Evolutionary conservation across 1,140 invertebrate genomes (phyloP).

Genomic region (Drosophila takahashii): DNA sequence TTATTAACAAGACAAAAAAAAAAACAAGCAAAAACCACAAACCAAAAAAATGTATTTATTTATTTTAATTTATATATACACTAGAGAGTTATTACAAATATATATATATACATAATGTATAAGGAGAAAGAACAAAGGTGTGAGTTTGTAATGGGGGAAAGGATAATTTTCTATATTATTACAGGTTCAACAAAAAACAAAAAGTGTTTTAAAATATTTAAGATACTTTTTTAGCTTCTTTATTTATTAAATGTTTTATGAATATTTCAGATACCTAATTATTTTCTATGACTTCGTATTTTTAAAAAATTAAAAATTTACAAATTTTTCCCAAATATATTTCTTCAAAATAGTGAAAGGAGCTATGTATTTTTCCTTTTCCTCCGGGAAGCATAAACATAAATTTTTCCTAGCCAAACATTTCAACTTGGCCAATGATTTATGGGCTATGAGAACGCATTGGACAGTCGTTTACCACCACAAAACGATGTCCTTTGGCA

Average conservation of each 20-base stretch:
- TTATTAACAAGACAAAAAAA: conserved; percentile 40
- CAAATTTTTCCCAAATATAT: not conserved
- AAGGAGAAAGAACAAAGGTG: conserved; percentile 58
- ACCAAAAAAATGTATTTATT: conserved; percentile 82
- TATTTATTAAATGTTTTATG: too few species aligned
- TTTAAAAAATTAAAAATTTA: too few species aligned
- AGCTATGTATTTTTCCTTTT: not conserved
- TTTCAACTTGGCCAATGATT: conserved; percentile 57
- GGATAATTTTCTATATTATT: not conserved
- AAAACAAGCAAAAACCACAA: conserved; percentile 36
- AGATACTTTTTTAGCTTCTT: not conserved
- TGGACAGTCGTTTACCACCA: conserved; percentile 57
- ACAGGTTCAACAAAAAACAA: too few species aligned
- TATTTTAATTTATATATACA: conserved; percentile 84
- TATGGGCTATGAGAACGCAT: conserved; percentile 69
- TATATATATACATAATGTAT: conserved; percentile 80
- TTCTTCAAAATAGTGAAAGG: not conserved
- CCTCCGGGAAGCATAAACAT: conserved; percentile 8
- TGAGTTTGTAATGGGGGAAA: conserved; percentile 2
- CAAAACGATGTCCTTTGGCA: conserved; percentile 52
- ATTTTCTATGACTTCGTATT: too few species aligned
- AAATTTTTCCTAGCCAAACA: conserved; percentile 50
- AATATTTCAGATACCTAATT: too few species aligned
- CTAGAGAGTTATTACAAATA: conserved; percentile 82
- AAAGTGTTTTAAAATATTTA: too few species aligned